phyloP scores from a whole-genome alignment of 2,888 invertebrate species.

The Aelia acuminata region DNA sequence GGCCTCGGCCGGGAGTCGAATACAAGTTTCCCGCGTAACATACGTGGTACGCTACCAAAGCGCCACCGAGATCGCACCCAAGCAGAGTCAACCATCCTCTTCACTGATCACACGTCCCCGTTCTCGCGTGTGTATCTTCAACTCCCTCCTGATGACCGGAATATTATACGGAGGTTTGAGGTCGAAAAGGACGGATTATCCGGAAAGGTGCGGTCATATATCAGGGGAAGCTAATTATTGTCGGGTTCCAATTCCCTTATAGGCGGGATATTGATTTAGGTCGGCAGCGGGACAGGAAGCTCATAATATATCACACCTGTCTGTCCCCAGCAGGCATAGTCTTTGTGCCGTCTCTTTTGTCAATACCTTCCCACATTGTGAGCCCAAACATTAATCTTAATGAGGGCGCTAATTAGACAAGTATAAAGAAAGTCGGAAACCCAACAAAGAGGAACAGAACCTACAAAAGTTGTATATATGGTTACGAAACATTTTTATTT shows the following conservation, averaged over 20 bases:
- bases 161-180: not conserved
- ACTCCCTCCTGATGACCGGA: not conserved
- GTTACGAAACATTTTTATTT: not conserved
- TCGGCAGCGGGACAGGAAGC: not conserved
- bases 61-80: too few species aligned
- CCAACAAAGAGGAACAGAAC: not conserved
- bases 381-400: constrained; percentile 1
- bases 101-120: too few species aligned
- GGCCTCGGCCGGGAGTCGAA: too few species aligned
- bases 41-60: too few species aligned
- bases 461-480: not conserved
- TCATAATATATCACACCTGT: constrained; percentile 16
- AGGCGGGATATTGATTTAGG: not conserved
- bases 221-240: constrained; percentile 5
- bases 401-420: not conserved
- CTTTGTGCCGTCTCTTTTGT: not conserved
- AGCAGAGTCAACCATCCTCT: too few species aligned
- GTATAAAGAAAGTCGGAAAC: not conserved
- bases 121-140: too few species aligned
- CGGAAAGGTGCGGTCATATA: not conserved
- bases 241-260: not conserved
- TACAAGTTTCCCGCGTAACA: too few species aligned
- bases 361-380: not conserved
- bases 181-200: not conserved
- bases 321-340: not conserved